phyloP scores from a whole-genome alignment of 64 coral and sea anemone species.

The Montipora efflorescens region DNA sequence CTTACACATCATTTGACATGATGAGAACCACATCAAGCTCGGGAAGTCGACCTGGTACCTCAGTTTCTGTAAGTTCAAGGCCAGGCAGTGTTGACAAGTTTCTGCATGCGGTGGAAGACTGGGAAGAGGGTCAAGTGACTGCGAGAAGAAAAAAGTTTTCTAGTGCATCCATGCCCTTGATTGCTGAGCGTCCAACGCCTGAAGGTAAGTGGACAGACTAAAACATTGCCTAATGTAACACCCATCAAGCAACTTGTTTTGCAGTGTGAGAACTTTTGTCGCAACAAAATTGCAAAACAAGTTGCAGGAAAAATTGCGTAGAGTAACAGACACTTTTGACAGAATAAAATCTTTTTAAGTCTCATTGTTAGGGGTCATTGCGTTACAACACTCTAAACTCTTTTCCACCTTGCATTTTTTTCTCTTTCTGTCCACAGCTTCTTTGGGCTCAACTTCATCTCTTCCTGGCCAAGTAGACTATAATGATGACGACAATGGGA shows the following conservation, averaged over 20 bases:
- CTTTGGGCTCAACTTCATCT: conserved; percentile 61
- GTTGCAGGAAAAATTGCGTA: too few relatives aligned
- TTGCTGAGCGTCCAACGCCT: conserved; percentile 31
- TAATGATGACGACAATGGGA: conserved; percentile 17
- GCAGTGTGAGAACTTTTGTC: too few relatives aligned
- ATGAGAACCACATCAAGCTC: conserved; percentile 80
- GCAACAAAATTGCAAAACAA: too few relatives aligned
- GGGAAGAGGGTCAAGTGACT: conserved; percentile 68
- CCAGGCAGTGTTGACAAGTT: conserved; percentile 84
- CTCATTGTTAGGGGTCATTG: too few relatives aligned
- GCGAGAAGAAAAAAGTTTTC: conserved; percentile 26
- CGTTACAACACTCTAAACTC: too few relatives aligned
- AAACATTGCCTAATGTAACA: background rate
- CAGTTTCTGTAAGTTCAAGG: conserved; percentile 39
- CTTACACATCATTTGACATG: conserved; percentile 68
- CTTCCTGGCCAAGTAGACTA: conserved; percentile 73
- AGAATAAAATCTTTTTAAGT: too few relatives aligned
- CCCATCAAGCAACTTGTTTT: background rate
- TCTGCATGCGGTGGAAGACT: conserved; percentile 76
- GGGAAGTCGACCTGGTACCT: conserved; percentile 63
- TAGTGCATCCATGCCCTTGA: conserved; percentile 44
- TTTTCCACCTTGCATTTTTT: background rate
- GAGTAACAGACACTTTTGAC: too few relatives aligned
- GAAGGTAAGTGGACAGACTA: conserved; percentile 41
- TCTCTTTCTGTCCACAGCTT: conserved; percentile 17